Evolutionary conservation across 23 tunicate genomes (phyloP), one percentile per base, ranked within the genome.

Genomic region (Trididemnum miniatum): DNA sequence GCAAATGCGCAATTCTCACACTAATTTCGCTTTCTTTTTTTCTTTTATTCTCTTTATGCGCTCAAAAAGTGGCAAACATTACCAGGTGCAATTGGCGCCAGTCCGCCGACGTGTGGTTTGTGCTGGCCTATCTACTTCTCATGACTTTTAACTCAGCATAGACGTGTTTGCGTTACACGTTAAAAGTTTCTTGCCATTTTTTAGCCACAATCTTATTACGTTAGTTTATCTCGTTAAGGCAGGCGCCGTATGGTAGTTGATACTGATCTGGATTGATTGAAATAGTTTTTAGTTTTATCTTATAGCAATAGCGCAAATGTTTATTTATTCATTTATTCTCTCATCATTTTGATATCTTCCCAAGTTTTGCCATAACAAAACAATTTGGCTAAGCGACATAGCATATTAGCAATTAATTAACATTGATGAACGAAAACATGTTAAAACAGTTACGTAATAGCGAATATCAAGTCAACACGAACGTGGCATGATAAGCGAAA

Each of bases 11-110:
- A 44, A 44, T 44, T 44, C 54, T 44, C 54, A 44, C 54, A 44
- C 54, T 44, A 9, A 7, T 44, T 44, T 44, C 54, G 9, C 54
- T 44, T 44, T 44, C 15, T 44, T 44, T 44, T 7, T 44, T 44
- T 44, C 54, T 44, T 44, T 44, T 44, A 44, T 44, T 44, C 54
- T 44, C 54, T 44, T 15, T 7, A 44, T 44, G 54, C 54, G 54
- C 12, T 7, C 12, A 7, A 7, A 9, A 7, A 7, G 54, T 15
- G 54, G 54, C n/a, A n/a, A n/a, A n/a, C n/a, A n/a, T 12, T 3
- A 76, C 82, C 92, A 88, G 92, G 92, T 88, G 92, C 81, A 37
- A 26, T 1, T 51, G 92, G 92, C 92, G 92, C 92, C 92, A 88
- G 35, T 50, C 92, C 82, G 92, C 87, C 92, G 92, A 83, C 83